Base-by-base conservation (phyloP, 2,797 vertebrate species). In the Chrysocyon brachyurus region DNA sequence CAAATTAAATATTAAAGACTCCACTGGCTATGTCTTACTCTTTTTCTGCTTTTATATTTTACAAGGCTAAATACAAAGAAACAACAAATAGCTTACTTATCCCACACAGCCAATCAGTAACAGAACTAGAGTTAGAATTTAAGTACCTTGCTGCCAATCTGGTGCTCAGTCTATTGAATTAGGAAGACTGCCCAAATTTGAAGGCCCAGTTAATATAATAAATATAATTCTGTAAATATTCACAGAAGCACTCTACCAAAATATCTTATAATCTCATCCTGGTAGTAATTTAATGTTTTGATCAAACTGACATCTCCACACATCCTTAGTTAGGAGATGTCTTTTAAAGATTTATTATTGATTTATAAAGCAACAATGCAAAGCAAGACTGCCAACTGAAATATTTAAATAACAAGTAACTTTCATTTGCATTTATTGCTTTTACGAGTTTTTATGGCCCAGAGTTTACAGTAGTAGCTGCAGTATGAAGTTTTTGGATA, bases 391-490 rank as follows among this genome's bases (percentile, higher is more conserved):
- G 17, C 59, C 89, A 95, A 84, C 36, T 73, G 89, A 85, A 91
- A 86, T 94, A 93, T 92, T 61, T 96, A 57, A 90, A 59, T 78
- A 68, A 91, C 28, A 90, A 95, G 40, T 68, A 78, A 56, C 68
- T 70, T 96, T 95, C n/a, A 77, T 40, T 78, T 88, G 2, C 49
- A 66, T 93, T 88, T 92, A 94, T 98, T 96, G 90, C 15, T 82
- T 91, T 94, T 59, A 90, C 86, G 14, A 52, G 10, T 87, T 87
- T 94, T 94, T 91, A 91, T 57, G 72, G 94, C 54, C 81, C 26
- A 95, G 91, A 94, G 70, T 49, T 86, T 97, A 49, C 46, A 16
- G 59, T 12, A 28, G 78, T 33, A 77, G 96, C 61, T 92, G 85
- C 90, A 75, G 92, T 94, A 56, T 10, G 0, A 68, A 96, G 26